Conservation (phyloP, 2,113 vertebrate species). For the Xyrauchen texanus region DNA sequence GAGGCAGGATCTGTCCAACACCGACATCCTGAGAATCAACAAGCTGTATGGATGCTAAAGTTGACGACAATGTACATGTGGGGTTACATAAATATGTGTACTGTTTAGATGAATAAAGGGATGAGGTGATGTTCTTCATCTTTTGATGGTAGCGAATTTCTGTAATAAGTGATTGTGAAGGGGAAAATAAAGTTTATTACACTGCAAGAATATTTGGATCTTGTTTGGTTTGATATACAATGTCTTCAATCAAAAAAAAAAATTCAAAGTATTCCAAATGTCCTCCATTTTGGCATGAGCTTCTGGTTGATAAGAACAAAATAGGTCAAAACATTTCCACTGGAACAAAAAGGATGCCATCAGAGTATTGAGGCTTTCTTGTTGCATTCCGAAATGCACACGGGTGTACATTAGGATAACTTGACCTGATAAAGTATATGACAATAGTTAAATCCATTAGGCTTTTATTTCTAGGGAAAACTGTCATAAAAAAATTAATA, state of each 20-base stretch:
- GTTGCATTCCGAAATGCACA: too few relatives aligned
- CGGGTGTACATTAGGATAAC: not conserved
- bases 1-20: slow-evolving; percentile 35
- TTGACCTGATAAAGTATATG: not conserved
- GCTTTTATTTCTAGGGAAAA: too few relatives aligned
- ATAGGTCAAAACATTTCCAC: not conserved
- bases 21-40: slow-evolving; percentile 54
- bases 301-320: too few relatives aligned
- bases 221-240: too few relatives aligned
- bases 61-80: not conserved
- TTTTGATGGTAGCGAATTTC: not conserved
- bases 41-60: slow-evolving; percentile 43
- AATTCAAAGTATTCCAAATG: too few relatives aligned
- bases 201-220: not conserved
- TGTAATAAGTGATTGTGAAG: not conserved
- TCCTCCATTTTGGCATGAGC: too few relatives aligned
- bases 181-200: not conserved
- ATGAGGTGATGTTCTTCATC: too few relatives aligned
- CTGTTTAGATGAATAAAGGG: not conserved
- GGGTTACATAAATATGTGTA: not conserved
- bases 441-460: too few relatives aligned
- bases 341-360: not conserved
- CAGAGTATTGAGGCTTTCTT: not conserved
- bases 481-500: too few relatives aligned
- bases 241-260: too few relatives aligned